A percentile compares a stretch with the other conserved stretches of the same genome.
These are phyloP conservation scores for Mizuhopecten yessoensis DNA, from an alignment of 1,140 invertebrate genomes.

Conservation along the genomic window DNA sequence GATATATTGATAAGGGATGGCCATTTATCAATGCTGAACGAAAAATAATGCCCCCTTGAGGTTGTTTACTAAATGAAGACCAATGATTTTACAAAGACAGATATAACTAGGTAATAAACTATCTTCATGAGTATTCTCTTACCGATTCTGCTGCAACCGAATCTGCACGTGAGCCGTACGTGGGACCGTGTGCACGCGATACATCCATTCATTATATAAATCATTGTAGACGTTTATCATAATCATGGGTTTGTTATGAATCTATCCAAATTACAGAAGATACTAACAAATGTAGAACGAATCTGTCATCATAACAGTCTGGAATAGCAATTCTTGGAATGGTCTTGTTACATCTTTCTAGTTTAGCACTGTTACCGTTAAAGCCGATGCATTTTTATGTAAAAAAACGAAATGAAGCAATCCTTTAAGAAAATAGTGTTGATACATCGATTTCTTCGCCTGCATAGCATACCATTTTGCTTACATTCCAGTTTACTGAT, in stretches of 20 bases:
- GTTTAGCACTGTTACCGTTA: too few species aligned
- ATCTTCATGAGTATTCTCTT: not conserved
- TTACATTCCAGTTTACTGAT: too few species aligned
- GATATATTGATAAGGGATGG: not conserved
- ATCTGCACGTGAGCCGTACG: not conserved
- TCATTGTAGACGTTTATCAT: not conserved
- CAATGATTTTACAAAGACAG: not conserved
- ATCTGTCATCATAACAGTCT: not conserved
- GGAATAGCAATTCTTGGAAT: too few species aligned
- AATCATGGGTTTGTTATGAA: not conserved
- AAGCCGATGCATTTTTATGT: too few species aligned
- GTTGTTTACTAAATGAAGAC: constrained; percentile 8
- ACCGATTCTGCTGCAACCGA: not conserved
- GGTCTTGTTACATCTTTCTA: too few species aligned
- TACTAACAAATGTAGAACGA: not conserved
- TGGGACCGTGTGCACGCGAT: not conserved
- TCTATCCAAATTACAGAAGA: not conserved
- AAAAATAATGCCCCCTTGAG: not conserved
- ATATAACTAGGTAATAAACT: not conserved
- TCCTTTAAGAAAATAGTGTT: too few species aligned
- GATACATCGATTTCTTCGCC: too few species aligned
- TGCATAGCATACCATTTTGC: too few species aligned
- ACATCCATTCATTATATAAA: not conserved
- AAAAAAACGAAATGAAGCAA: too few species aligned
- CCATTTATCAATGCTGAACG: not conserved